phyloP scores from a whole-genome alignment of 2,888 invertebrate genomes.

The Balanococcus diminutus region DNA sequence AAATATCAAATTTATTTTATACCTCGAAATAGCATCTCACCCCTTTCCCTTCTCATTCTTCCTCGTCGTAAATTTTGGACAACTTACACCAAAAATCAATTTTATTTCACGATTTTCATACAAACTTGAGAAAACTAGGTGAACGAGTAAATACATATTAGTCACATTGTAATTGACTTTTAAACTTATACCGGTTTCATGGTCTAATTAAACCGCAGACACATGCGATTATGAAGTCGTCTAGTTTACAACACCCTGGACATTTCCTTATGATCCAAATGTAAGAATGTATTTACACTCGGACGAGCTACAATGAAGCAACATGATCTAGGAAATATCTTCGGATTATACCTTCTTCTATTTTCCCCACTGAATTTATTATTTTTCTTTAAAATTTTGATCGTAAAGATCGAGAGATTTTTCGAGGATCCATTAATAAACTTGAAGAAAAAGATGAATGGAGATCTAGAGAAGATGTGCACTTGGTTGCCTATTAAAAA shows the following conservation, averaged over 20 bases:
- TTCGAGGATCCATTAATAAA: background rate
- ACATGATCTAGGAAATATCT: background rate
- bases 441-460: background rate
- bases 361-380: too few relatives aligned
- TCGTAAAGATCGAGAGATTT: background rate
- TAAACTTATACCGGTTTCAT: slow-evolving; percentile 2
- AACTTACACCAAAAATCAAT: too few relatives aligned
- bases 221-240: slow-evolving; percentile 7
- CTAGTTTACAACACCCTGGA: slow-evolving; percentile 11
- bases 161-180: background rate
- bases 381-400: too few relatives aligned
- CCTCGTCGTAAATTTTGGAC: too few relatives aligned
- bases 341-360: background rate
- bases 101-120: too few relatives aligned
- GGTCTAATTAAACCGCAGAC: slow-evolving; percentile 22
- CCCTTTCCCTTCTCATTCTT: too few relatives aligned
- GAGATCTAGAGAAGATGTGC: background rate
- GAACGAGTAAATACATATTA: too few relatives aligned
- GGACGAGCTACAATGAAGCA: background rate
- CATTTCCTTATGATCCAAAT: background rate
- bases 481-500: background rate
- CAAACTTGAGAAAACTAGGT: too few relatives aligned
- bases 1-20: too few relatives aligned
- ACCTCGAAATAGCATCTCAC: too few relatives aligned
- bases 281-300: background rate